Conservation (phyloP, 2,888 invertebrate genomes). For the Napeogenes sylphis region DNA sequence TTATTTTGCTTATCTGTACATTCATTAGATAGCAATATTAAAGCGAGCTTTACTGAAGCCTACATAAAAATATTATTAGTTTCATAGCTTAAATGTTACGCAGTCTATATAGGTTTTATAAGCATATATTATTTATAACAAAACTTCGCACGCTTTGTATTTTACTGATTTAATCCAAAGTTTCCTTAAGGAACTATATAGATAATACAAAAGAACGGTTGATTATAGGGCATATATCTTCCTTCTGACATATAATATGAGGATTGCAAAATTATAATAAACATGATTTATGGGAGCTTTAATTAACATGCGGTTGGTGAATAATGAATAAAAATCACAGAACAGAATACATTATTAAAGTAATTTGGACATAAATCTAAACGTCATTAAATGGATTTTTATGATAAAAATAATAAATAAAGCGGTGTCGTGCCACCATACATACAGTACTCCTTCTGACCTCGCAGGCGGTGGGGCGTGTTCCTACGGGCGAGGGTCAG, state of each 20-base stretch:
- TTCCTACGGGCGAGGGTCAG: slow-evolving; percentile 90
- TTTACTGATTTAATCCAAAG: too few species aligned
- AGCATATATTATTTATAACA: too few species aligned
- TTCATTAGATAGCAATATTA: too few species aligned
- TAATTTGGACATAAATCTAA: too few species aligned
- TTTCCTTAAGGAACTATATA: too few species aligned
- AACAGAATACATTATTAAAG: not conserved
- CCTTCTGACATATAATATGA: not conserved
- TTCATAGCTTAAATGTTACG: too few species aligned
- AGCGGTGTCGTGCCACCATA: slow-evolving; percentile 74
- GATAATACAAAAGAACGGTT: too few species aligned
- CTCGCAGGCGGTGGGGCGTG: slow-evolving; percentile 88
- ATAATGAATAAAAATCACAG: not conserved
- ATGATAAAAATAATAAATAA: slow-evolving; percentile 38
- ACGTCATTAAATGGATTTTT: not conserved
- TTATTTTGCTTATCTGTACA: too few species aligned
- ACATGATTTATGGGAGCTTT: slow-evolving; percentile 4
- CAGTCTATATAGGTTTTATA: too few species aligned
- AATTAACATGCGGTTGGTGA: not conserved
- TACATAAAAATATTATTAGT: too few species aligned
- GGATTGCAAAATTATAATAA: slow-evolving; percentile 5
- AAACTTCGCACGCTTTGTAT: too few species aligned
- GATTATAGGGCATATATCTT: not conserved
- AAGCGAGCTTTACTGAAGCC: too few species aligned
- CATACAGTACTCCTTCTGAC: slow-evolving; percentile 89